A percentile compares a stretch with the other conserved stretches of the same genome.
phyloP scores from a whole-genome alignment of 2,888 invertebrate species.

The Nysson spinosus region DNA sequence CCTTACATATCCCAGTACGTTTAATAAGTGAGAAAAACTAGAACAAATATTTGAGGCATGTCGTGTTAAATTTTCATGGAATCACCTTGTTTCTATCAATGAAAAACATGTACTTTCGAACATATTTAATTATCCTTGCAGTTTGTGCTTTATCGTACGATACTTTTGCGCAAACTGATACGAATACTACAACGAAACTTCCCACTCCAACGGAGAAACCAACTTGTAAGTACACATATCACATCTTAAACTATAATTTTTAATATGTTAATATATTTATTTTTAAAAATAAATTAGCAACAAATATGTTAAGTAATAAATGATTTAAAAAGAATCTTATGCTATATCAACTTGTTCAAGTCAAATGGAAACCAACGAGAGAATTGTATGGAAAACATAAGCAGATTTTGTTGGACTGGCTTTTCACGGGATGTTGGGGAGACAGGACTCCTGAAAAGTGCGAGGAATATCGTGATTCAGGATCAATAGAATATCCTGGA shows the following conservation, averaged over 20 bases:
- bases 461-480: neutral
- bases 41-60: constrained; percentile 35
- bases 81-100: neutral
- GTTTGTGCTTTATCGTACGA: constrained; percentile 4
- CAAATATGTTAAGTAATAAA: no score
- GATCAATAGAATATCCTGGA: constrained; percentile 52
- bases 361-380: constrained; percentile 3
- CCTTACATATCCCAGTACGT: neutral
- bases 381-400: neutral
- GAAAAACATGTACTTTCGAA: constrained; percentile 5
- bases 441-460: constrained; percentile 1
- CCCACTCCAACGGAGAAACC: no score
- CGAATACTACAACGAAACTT: neutral
- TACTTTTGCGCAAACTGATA: constrained; percentile 1
- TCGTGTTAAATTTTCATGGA: neutral
- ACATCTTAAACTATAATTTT: no score
- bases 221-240: no score
- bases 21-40: constrained; percentile 16
- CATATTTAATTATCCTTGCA: constrained; percentile 13
- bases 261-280: no score
- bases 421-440: constrained; percentile 37
- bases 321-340: no score
- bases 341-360: constrained; percentile 3
- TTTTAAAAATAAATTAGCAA: no score
- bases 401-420: constrained; percentile 31